phyloP scores from a whole-genome alignment of 1,140 invertebrate genomes.

The Magallana gigas region DNA sequence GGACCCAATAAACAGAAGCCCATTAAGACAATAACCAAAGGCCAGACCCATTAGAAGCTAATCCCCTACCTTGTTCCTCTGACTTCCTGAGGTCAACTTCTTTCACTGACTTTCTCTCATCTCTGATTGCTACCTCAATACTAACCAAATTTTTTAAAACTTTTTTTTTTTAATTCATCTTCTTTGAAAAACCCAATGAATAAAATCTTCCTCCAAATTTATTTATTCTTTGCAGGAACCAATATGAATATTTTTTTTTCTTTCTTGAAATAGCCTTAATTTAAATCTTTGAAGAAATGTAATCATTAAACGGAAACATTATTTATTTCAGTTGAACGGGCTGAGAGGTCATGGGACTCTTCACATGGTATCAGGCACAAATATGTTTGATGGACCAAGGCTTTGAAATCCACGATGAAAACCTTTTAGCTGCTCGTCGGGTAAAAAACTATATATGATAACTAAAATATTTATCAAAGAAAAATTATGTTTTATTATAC shows the following conservation, averaged over 20 bases:
- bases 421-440: neutral
- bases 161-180: neutral
- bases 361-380: neutral
- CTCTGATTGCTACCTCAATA: neutral
- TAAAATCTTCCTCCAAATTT: neutral
- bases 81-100: constrained; percentile 1
- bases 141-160: neutral
- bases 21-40: constrained; percentile 21
- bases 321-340: constrained; percentile 22
- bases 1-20: constrained; percentile 26
- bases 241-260: neutral
- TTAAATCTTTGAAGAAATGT: constrained; percentile 12
- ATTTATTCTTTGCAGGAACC: neutral
- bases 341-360: neutral
- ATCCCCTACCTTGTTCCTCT: neutral
- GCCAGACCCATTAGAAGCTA: neutral
- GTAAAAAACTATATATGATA: neutral
- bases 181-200: neutral
- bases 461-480: too few species aligned
- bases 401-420: neutral
- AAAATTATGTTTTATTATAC: too few species aligned
- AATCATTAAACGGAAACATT: constrained; percentile 32
- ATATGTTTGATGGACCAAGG: neutral
- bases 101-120: neutral
- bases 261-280: constrained; percentile 9